phyloP scores from a whole-genome alignment of 2,888 invertebrate genomes.

The Bombylius major region DNA sequence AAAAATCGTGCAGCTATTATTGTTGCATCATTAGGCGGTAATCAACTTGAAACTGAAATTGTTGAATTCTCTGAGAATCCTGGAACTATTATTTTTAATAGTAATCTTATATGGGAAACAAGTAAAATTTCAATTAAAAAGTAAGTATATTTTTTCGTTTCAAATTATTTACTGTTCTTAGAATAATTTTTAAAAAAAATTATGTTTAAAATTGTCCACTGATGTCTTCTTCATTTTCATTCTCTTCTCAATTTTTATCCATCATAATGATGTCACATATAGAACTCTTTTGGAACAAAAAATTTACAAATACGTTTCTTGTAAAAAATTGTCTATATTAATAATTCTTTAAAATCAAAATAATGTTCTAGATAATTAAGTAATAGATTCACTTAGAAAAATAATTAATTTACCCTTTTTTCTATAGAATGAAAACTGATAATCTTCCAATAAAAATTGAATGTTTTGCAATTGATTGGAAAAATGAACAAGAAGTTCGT shows the following conservation, averaged over 20 bases:
- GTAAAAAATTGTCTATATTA: not conserved
- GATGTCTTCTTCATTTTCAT: no score
- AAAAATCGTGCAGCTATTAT: conserved; percentile 43
- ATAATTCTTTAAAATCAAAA: no score
- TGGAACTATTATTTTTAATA: conserved; percentile 42
- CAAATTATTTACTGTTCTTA: no score
- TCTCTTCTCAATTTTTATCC: no score
- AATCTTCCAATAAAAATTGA: conserved; percentile 64
- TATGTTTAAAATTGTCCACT: no score
- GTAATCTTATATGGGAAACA: conserved; percentile 67
- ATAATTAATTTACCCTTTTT: not conserved
- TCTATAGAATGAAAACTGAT: conserved; percentile 50
- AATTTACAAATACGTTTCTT: not conserved
- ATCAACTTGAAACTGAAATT: conserved; percentile 55
- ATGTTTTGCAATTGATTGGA: conserved; percentile 44
- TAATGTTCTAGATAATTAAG: no score
- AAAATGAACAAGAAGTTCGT: conserved; percentile 33
- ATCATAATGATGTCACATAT: no score
- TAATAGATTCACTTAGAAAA: not conserved
- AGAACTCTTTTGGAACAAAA: conserved; percentile 2
- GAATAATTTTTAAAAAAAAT: no score
- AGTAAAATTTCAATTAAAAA: conserved; percentile 56
- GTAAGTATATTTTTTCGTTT: conserved; percentile 26
- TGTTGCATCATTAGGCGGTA: conserved; percentile 49
- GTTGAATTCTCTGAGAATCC: conserved; percentile 44